Evolutionary conservation across 2,113 vertebrate species (phyloP).

Genomic region (Puntigrus tetrazona): DNA sequence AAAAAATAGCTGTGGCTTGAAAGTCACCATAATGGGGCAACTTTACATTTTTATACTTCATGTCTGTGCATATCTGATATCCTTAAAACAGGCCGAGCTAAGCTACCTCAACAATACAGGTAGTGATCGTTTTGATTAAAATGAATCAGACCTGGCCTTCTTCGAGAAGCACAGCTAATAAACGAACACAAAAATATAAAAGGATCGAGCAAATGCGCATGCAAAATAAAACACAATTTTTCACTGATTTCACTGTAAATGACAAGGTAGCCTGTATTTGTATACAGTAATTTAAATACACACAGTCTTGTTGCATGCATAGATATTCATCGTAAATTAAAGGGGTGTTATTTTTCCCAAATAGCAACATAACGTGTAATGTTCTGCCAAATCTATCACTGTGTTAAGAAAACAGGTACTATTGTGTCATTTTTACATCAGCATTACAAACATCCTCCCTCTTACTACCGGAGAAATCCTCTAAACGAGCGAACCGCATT

Average conservation of each 20-base stretch:
- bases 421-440: neutral
- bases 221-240: neutral
- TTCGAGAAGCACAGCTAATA: neutral
- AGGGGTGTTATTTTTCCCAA: neutral
- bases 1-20: neutral
- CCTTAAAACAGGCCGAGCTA: neutral
- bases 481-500: neutral
- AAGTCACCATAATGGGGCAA: neutral
- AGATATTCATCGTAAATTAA: neutral
- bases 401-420: no score
- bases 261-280: neutral
- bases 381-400: neutral
- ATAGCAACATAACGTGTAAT: neutral
- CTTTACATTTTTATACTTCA: neutral
- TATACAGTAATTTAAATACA: neutral
- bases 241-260: neutral
- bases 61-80: neutral
- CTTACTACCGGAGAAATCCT: neutral
- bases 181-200: neutral
- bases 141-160: no score
- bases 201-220: no score
- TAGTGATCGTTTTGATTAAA: no score
- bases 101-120: neutral
- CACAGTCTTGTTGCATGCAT: neutral
- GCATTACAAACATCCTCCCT: neutral